These are phyloP conservation scores for Caenorhabditis sp. DNA, from an alignment of 2,888 invertebrate genomes.

Conservation along the genomic window DNA sequence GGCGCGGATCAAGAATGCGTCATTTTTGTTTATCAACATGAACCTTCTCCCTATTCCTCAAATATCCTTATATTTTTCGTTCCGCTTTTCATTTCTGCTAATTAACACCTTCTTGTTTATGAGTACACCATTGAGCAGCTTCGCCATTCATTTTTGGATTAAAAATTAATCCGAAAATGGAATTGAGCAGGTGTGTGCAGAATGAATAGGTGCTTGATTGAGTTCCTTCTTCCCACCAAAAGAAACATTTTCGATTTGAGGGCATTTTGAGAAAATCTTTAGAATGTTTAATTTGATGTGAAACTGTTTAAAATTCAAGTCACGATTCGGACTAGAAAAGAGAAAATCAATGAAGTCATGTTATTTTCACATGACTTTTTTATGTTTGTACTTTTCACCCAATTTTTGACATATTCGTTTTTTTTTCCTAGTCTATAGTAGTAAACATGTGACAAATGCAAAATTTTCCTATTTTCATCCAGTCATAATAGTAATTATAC, in stretches of 20 bases:
- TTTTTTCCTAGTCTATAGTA: too few species aligned
- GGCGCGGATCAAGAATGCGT: too few species aligned
- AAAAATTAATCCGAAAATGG: neutral
- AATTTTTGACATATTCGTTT: neutral
- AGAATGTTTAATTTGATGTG: neutral
- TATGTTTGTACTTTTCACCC: neutral
- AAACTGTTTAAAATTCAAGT: neutral
- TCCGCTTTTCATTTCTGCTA: too few species aligned
- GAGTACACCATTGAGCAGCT: neutral
- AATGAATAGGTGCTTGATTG: neutral
- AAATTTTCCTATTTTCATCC: constrained; percentile 3
- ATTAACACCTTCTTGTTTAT: neutral
- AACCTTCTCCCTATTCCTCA: too few species aligned
- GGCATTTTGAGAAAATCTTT: neutral
- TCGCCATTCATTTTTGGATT: neutral
- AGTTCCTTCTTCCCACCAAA: too few species aligned
- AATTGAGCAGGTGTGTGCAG: neutral
- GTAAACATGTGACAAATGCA: neutral
- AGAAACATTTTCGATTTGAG: neutral
- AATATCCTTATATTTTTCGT: too few species aligned
- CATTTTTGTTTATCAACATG: too few species aligned
- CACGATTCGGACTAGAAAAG: neutral
- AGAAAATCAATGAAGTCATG: neutral
- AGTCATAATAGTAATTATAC: too few species aligned
- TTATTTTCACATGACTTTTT: neutral